phyloP scores from a whole-genome alignment of 2,888 invertebrate species.

The Lasioglossum leucozonium region DNA sequence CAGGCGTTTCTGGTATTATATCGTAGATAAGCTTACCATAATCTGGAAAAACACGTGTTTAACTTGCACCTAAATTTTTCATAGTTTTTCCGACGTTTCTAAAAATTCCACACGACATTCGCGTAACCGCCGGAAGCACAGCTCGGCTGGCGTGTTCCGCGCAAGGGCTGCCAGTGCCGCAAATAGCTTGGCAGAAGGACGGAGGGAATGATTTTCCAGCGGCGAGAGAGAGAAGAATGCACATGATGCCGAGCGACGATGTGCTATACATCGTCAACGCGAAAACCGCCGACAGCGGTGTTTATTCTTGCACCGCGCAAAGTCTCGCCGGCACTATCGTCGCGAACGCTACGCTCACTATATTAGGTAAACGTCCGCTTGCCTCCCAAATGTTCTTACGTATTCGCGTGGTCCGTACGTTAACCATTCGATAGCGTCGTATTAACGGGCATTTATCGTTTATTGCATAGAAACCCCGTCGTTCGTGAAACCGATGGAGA shows the following conservation, averaged over 20 bases:
- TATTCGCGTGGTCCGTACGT: not conserved
- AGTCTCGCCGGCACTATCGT: constrained; percentile 95
- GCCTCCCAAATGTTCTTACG: not conserved
- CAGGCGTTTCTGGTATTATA: not conserved
- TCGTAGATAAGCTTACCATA: not conserved
- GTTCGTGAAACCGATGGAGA: constrained; percentile 93
- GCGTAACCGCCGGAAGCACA: constrained; percentile 93
- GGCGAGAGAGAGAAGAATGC: constrained; percentile 96
- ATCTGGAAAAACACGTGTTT: not conserved
- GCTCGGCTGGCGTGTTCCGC: constrained; percentile 97
- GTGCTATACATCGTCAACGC: constrained; percentile 97
- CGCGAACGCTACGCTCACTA: constrained; percentile 94
- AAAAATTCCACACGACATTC: constrained; percentile 93
- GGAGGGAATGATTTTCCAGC: constrained; percentile 98
- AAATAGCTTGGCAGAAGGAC: constrained; percentile 96
- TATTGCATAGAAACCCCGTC: constrained; percentile 90
- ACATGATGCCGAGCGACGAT: constrained; percentile 96
- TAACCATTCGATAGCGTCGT: not conserved
- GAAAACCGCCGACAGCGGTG: constrained; percentile 94
- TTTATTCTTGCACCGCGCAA: constrained; percentile 96
- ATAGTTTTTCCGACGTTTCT: constrained; percentile 93
- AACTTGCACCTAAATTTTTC: constrained; percentile 65
- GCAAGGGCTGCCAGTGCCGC: constrained; percentile 94
- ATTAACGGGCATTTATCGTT: not conserved
- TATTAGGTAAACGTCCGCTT: constrained; percentile 85